phyloP scores from a whole-genome alignment of 2,113 vertebrate genomes.

The Gallinago media region DNA sequence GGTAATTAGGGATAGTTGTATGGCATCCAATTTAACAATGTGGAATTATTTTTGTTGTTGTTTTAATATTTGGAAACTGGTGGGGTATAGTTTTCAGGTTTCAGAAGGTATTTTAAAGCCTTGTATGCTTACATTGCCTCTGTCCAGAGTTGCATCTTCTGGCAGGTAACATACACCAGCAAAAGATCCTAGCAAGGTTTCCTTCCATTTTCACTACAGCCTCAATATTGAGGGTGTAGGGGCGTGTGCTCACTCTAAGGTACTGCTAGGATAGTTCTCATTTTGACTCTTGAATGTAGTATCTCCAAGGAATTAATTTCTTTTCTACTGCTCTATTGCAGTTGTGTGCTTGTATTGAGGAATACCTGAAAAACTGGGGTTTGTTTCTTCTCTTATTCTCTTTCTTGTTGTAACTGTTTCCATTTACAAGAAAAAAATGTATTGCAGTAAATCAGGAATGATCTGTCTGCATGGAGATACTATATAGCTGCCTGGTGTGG shows the following conservation, averaged over 20 bases:
- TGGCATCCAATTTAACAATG: background rate
- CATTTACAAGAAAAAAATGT: background rate
- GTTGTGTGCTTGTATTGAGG: background rate
- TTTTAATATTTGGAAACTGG: background rate
- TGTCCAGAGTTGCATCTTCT: background rate
- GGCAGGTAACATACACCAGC: background rate
- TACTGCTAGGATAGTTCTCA: background rate
- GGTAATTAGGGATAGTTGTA: background rate
- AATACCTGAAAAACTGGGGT: background rate
- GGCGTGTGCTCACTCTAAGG: background rate
- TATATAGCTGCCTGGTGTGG: background rate
- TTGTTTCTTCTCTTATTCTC: background rate
- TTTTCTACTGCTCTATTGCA: background rate
- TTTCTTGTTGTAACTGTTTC: background rate
- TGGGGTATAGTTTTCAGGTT: background rate
- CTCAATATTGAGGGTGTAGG: background rate
- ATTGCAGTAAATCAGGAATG: background rate
- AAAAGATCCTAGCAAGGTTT: background rate
- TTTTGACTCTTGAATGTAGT: background rate
- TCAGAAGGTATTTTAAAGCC: background rate
- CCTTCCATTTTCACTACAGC: background rate
- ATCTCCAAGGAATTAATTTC: background rate
- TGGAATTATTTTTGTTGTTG: background rate
- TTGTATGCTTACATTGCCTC: background rate
- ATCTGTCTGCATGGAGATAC: fast-evolving